Conservation (phyloP, 2,888 invertebrate genomes). For the Aricia artaxerxes region DNA sequence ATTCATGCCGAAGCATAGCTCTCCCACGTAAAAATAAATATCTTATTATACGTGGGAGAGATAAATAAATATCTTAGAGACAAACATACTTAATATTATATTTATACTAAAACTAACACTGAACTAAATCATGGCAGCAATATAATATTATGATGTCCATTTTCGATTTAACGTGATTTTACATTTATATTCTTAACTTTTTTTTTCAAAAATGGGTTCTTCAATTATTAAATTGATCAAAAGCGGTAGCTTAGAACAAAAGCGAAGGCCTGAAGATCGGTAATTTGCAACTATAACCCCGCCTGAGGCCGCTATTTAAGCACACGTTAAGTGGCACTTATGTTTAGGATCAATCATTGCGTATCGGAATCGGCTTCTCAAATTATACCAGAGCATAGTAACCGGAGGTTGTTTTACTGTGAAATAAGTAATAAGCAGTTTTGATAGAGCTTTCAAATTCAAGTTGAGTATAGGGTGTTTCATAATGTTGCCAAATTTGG, state of each 20-base stretch:
- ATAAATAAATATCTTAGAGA: too few species aligned
- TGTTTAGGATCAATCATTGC: slow-evolving; percentile 16
- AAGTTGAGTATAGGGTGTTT: neutral
- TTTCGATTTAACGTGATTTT: neutral
- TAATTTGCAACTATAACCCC: slow-evolving; percentile 9
- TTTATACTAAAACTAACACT: too few species aligned
- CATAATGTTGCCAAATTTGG: neutral
- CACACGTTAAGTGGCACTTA: slow-evolving; percentile 20
- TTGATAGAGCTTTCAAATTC: neutral
- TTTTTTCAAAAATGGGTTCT: neutral
- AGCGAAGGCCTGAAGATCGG: slow-evolving; percentile 4
- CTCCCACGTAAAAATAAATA: too few species aligned
- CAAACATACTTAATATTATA: too few species aligned
- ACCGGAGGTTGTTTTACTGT: slow-evolving; percentile 8
- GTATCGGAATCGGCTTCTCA: slow-evolving; percentile 8
- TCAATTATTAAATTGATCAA: neutral
- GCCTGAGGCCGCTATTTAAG: slow-evolving; percentile 8
- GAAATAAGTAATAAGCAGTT: slow-evolving; percentile 21
- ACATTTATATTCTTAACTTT: neutral
- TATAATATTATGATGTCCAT: neutral
- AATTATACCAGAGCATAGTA: neutral
- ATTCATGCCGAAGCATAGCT: too few species aligned
- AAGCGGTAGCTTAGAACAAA: slow-evolving; percentile 9
- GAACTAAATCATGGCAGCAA: neutral
- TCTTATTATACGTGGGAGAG: too few species aligned